phyloP scores from a whole-genome alignment of 1,140 invertebrate species.

The Adelges cooleyi region DNA sequence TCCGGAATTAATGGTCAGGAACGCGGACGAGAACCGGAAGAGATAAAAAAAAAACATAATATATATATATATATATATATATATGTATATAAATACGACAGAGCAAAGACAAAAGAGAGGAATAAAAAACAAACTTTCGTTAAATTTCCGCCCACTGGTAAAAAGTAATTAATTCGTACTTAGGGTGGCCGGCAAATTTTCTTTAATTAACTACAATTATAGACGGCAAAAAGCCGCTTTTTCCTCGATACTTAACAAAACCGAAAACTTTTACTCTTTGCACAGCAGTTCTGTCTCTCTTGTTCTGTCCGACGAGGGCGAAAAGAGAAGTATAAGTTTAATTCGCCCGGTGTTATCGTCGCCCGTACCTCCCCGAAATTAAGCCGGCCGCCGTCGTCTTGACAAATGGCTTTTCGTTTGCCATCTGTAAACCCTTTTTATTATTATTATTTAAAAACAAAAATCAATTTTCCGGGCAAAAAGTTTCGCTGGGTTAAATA shows the following conservation, averaged over 20 bases:
- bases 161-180: conserved; percentile 29
- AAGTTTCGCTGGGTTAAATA: conserved; percentile 3
- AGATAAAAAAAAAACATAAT: conserved; percentile 3
- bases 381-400: conserved; percentile 11
- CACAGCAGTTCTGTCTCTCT: background rate
- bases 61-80: conserved; percentile 8
- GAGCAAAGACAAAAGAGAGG: conserved; percentile 5
- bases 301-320: too few relatives aligned
- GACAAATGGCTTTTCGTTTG: conserved; percentile 27
- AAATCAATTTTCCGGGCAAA: conserved; percentile 27
- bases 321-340: conserved; percentile 5
- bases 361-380: conserved; percentile 15
- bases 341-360: conserved; percentile 27
- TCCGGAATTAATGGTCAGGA: conserved; percentile 28
- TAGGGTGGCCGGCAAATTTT: conserved; percentile 25
- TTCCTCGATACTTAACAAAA: conserved; percentile 27
- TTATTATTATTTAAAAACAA: conserved; percentile 21
- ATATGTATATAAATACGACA: background rate
- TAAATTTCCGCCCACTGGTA: conserved; percentile 29
- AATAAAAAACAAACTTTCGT: conserved; percentile 26
- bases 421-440: conserved; percentile 28
- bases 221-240: conserved; percentile 19
- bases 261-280: conserved; percentile 21
- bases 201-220: conserved; percentile 28
- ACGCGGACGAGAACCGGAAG: background rate